Evolutionary conservation across 2,113 vertebrate genomes (phyloP), one percentile per base, ranked within the genome.

Genomic region (Campylomormyrus tamandua): DNA sequence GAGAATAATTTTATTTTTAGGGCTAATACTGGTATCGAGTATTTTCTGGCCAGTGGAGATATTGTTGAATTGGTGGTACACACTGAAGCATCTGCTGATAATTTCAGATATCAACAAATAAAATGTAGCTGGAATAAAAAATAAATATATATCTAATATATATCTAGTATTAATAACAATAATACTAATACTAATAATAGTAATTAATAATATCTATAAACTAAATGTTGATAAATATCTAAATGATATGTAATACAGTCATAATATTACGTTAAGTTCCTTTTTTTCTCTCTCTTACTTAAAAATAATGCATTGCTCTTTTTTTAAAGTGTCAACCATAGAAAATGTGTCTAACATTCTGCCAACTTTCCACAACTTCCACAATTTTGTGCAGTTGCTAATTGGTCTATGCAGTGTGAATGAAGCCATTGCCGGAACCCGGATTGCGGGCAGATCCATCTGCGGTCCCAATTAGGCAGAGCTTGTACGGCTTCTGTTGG

Each of bases 401-500:
- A 39, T 7, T 80, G 31, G 74, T 42, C 74, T 42, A 42, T 17
- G 35, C 31, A 17, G 35, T 42, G 35, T 8, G 74, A 80, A 80
- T 6, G 74, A 80, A 80, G 35, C 31, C 31, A 39, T 80, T 80
- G 74, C n/a, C 39, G 7, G 35, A 42, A 42, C 39, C 1, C 0
- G 4, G 74, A 80, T 80, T 80, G 15, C 7, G 17, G 35, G 31
- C 74, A 3, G 74, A 42, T 80, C 17, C 35, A 80, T 42, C 35
- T 35, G 35, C 0, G 74, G 15, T 21, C 74, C 74, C 13, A 1
- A 42, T 39, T 42, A 80, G 35, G 50, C 15, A 31, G 35, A 53
- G n/a, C 7, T 11, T 89, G 50, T n/a, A 24, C 35, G 13, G 10
- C 86, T 46, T 1, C 90, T 9, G 0, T 89, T 97, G 96, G 91